Conservation (phyloP, 2,888 invertebrate genomes). For the Ischnus inquisitorius region DNA sequence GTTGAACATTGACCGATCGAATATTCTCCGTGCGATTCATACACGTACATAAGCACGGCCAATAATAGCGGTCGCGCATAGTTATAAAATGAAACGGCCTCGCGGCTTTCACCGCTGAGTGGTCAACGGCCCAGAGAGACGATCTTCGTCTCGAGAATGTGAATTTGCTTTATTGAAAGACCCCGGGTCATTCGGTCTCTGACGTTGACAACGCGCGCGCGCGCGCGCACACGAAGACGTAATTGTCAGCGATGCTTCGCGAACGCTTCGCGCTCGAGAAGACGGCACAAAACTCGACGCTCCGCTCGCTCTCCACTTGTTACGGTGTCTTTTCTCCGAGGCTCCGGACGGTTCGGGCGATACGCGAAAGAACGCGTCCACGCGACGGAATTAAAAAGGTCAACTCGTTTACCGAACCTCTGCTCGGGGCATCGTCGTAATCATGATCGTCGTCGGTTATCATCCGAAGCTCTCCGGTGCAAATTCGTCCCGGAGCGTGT, state of each 20-base stretch:
- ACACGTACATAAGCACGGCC: background rate
- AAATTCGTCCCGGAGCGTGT: conserved; percentile 13
- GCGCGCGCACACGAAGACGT: background rate
- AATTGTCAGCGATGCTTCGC: background rate
- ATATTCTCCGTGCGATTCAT: conserved; percentile 19
- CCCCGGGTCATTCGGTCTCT: background rate
- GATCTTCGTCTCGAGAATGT: background rate
- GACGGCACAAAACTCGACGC: no score
- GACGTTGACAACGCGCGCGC: background rate
- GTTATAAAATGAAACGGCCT: background rate
- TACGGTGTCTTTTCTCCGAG: background rate
- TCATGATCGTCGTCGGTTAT: no score
- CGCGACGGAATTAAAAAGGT: conserved; percentile 79
- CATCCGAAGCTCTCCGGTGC: background rate
- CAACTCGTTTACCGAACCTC: conserved; percentile 72
- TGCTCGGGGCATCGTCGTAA: background rate
- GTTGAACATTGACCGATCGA: conserved; percentile 42
- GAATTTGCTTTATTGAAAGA: background rate
- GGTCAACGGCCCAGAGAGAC: background rate
- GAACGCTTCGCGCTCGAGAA: conserved; percentile 4
- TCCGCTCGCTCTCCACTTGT: no score
- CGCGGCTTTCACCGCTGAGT: background rate
- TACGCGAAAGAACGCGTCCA: conserved; percentile 67
- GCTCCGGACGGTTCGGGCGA: background rate
- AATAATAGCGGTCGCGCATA: background rate